Evolutionary conservation across 2,888 invertebrate genomes (phyloP).

Genomic region (Drosophila pegasa): DNA sequence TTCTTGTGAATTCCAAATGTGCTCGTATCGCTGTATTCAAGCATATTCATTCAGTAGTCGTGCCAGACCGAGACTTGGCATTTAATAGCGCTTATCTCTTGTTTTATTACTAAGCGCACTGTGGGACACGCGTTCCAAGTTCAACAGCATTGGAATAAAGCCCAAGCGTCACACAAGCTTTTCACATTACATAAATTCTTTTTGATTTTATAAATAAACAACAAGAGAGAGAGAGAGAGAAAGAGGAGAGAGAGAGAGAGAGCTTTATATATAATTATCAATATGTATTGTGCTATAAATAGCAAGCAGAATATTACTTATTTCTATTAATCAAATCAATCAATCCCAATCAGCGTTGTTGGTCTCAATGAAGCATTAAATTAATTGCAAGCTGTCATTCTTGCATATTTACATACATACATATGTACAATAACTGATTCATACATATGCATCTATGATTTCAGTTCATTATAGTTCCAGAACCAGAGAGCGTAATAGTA

Average conservation of each 20-base stretch:
- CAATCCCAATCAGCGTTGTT: conserved; percentile 17
- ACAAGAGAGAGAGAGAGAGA: background rate
- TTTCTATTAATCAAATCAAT: conserved; percentile 47
- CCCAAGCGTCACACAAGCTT: conserved; percentile 33
- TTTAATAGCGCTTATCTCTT: conserved; percentile 20
- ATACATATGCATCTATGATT: conserved; percentile 5
- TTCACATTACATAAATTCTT: conserved; percentile 8
- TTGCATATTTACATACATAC: conserved; percentile 8
- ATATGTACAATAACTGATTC: background rate
- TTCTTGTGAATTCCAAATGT: conserved; percentile 2
- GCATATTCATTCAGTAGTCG: conserved; percentile 39
- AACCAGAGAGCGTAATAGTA: conserved; percentile 5
- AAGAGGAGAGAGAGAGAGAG: too few species aligned
- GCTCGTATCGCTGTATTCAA: conserved; percentile 13
- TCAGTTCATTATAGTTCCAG: conserved; percentile 19
- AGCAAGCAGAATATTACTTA: conserved; percentile 19
- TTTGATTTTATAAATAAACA: conserved; percentile 47
- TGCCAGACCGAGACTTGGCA: conserved; percentile 16
- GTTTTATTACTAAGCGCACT: background rate
- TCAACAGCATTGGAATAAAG: conserved; percentile 26
- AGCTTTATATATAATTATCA: background rate
- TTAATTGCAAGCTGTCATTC: conserved; percentile 41
- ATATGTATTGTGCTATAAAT: conserved; percentile 2
- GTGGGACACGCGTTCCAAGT: conserved; percentile 51
- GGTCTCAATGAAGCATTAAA: conserved; percentile 17